Percentiles rank a stretch among this genome's conserved stretches.
Evolutionary conservation across 2,888 invertebrate genomes (phyloP).

Genomic region (Tipula unca): DNA sequence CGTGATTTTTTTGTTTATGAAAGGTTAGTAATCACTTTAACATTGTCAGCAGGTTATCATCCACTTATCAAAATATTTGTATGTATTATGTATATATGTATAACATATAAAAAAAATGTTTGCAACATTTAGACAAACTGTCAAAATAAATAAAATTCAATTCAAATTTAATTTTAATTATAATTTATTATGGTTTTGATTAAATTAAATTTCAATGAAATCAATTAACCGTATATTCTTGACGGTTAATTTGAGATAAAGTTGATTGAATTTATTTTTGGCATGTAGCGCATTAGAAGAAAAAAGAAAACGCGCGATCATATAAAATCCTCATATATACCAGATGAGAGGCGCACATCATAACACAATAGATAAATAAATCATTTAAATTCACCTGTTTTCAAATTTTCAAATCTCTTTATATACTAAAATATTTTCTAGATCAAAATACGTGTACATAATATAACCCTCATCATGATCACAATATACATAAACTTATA

Average conservation of each 20-base stretch:
- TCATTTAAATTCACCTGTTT: background rate
- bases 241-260: background rate
- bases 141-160: background rate
- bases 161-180: background rate
- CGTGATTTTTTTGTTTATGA: background rate
- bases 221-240: background rate
- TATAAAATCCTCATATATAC: background rate
- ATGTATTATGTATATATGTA: too few species aligned
- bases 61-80: background rate
- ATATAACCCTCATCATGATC: background rate
- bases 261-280: background rate
- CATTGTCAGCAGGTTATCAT: background rate
- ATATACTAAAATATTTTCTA: background rate
- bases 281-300: background rate
- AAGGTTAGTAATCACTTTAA: background rate
- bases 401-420: background rate
- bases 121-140: background rate
- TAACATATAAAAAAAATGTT: background rate
- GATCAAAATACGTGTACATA: background rate
- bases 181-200: background rate
- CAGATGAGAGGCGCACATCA: background rate
- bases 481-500: too few species aligned
- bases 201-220: background rate
- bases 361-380: background rate
- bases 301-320: background rate